Conservation (phyloP, 2,797 vertebrate species). For the Squalus acanthias region DNA sequence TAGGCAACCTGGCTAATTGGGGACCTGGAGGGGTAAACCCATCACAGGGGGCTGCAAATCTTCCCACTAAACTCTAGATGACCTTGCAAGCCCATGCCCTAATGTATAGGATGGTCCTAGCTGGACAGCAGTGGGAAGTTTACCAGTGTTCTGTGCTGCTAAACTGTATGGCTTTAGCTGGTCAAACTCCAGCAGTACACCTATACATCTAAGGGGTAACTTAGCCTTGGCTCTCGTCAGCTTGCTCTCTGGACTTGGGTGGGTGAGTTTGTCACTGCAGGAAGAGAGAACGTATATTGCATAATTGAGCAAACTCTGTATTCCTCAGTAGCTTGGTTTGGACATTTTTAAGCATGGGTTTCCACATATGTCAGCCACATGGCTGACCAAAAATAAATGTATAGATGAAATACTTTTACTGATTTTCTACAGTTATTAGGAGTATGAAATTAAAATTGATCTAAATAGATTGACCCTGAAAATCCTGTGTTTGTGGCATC, state of each 20-base stretch:
- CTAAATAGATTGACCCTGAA: no score
- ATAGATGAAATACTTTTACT: background rate
- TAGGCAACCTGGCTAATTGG: no score
- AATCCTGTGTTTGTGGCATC: no score
- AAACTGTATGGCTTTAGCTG: no score
- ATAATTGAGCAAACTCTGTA: background rate
- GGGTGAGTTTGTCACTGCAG: background rate
- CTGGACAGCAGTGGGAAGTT: no score
- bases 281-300: background rate
- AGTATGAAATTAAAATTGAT: no score
- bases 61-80: no score
- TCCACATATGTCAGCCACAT: background rate
- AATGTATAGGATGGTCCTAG: no score
- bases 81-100: no score
- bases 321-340: background rate
- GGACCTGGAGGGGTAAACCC: no score
- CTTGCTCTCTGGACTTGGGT: background rate
- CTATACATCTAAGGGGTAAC: background rate
- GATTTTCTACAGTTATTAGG: background rate
- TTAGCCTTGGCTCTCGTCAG: background rate
- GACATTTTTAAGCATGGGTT: background rate
- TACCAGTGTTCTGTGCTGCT: no score
- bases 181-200: background rate
- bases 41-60: no score
- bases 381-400: background rate